A percentile compares a stretch with the other conserved stretches of the same genome.
Conservation (phyloP, 2,888 invertebrate species). For the Cabera pusaria region DNA sequence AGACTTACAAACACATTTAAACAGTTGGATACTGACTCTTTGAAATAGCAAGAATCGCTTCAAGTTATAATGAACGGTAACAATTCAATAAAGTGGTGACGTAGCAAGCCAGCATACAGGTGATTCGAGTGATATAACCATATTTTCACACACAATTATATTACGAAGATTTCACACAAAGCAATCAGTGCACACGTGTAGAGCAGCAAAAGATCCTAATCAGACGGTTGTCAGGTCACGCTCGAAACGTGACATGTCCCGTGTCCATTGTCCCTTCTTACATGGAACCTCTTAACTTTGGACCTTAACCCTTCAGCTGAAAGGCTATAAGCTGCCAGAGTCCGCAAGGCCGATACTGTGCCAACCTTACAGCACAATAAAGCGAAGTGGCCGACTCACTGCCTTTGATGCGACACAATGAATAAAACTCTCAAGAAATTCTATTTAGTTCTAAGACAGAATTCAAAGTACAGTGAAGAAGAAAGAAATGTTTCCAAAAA, state of each 20-base stretch:
- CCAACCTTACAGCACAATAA: constrained; percentile 18
- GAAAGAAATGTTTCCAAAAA: too few relatives aligned
- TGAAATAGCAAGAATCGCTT: not conserved
- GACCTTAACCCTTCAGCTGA: constrained; percentile 8
- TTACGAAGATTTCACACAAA: constrained; percentile 15
- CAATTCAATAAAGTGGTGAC: too few relatives aligned
- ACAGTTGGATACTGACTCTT: too few relatives aligned
- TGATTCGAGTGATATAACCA: constrained; percentile 14
- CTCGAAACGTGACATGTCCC: constrained; percentile 43
- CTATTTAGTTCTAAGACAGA: constrained; percentile 15
- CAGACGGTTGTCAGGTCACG: constrained; percentile 47
- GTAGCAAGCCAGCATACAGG: too few relatives aligned
- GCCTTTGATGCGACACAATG: constrained; percentile 20
- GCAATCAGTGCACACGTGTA: constrained; percentile 34
- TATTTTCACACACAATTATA: constrained; percentile 14
- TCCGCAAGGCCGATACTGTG: constrained; percentile 5
- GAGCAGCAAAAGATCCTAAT: constrained; percentile 47
- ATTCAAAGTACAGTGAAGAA: too few relatives aligned
- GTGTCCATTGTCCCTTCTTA: constrained; percentile 34
- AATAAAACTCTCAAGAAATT: constrained; percentile 18
- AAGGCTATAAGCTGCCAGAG: not conserved
- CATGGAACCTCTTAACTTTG: constrained; percentile 6
- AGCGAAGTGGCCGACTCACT: constrained; percentile 22
- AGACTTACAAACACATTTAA: too few relatives aligned
- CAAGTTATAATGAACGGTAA: too few relatives aligned